phyloP scores from a whole-genome alignment of 2,797 vertebrate species.

The Gymnothorax reevesii region DNA sequence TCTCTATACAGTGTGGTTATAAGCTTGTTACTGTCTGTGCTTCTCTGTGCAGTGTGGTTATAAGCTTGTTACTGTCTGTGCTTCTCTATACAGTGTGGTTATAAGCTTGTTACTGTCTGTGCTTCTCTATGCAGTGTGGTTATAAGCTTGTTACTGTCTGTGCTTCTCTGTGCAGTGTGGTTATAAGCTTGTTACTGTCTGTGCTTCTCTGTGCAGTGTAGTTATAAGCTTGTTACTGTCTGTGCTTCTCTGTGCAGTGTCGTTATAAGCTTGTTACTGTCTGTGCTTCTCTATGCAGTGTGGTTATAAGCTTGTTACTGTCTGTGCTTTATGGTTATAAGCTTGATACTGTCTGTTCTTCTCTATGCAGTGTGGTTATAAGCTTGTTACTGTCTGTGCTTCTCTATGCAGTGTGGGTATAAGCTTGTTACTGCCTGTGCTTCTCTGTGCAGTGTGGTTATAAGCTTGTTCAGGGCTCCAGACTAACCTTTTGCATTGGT shows the following conservation, averaged over 20 bases:
- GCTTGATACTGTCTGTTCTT: background rate
- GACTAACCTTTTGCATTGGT: too few species aligned
- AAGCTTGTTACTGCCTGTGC: background rate
- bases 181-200: too few species aligned
- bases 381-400: too few species aligned
- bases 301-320: background rate
- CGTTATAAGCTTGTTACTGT: background rate
- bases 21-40: background rate
- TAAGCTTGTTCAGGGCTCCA: too few species aligned
- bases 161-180: background rate
- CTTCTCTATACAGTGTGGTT: background rate
- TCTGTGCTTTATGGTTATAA: background rate
- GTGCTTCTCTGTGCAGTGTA: background rate
- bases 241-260: background rate
- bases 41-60: background rate
- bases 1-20: background rate
- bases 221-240: background rate
- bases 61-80: background rate
- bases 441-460: background rate
- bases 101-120: too few species aligned
- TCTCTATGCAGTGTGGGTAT: background rate
- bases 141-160: background rate
- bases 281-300: background rate
- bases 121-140: background rate
- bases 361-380: too few species aligned